Percentiles rank a stretch among this genome's conserved stretches.
Evolutionary conservation across 2,888 invertebrate genomes (phyloP).

Genomic region (Rotaria magnacalcarata): DNA sequence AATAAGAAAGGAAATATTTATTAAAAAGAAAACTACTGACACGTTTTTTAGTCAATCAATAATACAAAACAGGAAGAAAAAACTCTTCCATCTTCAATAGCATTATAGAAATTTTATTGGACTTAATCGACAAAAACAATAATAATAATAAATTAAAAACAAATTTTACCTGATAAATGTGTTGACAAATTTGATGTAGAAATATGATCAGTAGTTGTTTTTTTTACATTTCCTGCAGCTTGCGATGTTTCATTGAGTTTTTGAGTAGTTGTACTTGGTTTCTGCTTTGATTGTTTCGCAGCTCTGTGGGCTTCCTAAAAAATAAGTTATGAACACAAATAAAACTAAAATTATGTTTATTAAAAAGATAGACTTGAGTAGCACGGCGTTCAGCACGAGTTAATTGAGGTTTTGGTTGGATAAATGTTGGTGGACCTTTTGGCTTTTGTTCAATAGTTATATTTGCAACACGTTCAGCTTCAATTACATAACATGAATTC

Average conservation of each 20-base stretch:
- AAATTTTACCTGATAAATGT: not conserved
- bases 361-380: not conserved
- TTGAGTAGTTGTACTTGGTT: not conserved
- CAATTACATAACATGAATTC: not conserved
- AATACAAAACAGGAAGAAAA: no score
- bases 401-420: not conserved
- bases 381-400: not conserved
- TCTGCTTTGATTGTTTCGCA: not conserved
- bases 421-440: not conserved
- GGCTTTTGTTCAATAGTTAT: not conserved
- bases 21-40: no score
- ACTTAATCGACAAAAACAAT: no score
- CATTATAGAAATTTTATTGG: no score
- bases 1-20: not conserved
- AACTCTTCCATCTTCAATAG: no score
- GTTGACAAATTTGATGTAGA: not conserved
- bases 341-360: not conserved
- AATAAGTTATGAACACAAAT: not conserved
- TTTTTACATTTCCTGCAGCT: not conserved
- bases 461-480: not conserved
- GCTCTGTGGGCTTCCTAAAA: constrained; percentile 1
- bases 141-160: no score
- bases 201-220: not conserved
- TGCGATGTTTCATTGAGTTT: not conserved
- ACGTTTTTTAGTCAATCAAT: no score